Base-by-base conservation (phyloP, 2,797 vertebrate species). In the Hoplostethus mediterraneus region DNA sequence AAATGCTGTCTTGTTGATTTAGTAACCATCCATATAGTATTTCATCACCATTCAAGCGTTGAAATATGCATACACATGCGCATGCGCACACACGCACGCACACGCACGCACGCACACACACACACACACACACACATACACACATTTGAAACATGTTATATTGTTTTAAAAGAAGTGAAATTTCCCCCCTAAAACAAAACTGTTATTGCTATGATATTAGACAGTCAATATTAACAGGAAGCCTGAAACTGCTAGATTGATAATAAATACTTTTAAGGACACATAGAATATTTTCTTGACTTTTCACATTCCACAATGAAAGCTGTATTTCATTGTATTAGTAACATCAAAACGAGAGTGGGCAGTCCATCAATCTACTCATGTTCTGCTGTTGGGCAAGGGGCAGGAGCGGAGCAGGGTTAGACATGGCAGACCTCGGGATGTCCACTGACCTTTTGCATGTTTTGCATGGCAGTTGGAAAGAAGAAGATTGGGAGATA, bases 1-100 rank as follows among this genome's bases (percentile, higher is more conserved):
- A 87, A 92, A 79, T 4, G 84, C 65, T 86, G 87, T 89, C 88
- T 88, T 67, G 84, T 85, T 92, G 92, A 93, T 91, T 89, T 90
- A 92, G 87, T 89, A 90, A 89, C 86, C 67, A 65, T 58, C 73
- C 65, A 12, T 66, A 49, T 71, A 72, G 83, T 51, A 31, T 88
- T 90, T 85, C 63, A 88, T 88, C 87, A 84, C 78, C 73, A 74
- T 71, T 63, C 67, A 72, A 68, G 70, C 42, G 12, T 44, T 57
- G 33, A 71, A 44, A 66, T 49, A 49, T 67, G 44, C 38, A 72
- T 5, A 49, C 17, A 63, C 25, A 57, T 1, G 2, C 8, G 31
- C 7, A 60, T 31, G 17, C 33, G 63, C 52, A 4, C 28, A 31
- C 52, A n/a, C 53, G 33, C 30, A 33, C 53, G 36, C 53, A 55